Evolutionary conservation across 2,113 vertebrate genomes (phyloP), one percentile per base, ranked within the genome.

Genomic region (Copsychus sechellarum): DNA sequence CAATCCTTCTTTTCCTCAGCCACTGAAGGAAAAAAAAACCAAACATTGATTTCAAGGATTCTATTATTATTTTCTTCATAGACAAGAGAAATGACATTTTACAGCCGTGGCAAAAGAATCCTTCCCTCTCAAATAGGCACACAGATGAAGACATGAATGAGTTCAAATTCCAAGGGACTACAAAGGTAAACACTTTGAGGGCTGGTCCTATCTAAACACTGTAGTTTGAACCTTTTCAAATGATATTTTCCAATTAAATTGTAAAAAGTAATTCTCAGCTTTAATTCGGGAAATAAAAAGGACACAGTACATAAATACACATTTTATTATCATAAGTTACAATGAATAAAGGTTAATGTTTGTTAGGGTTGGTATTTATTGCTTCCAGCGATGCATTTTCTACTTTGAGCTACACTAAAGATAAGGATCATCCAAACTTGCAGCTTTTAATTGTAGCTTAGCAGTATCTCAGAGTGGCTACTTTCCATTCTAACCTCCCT

Each of bases 241-340:
- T n/a, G 53, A 42, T 72, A 76, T 62, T 82, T 90, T 73, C 74
- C 64, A 92, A 78, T 90, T 88, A 94, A 81, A 96, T 90, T 2
- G 4, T 95, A 95, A 96, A 95, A 87, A 92, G 86, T 86, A 93
- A 93, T 91, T 92, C 95, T 94, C 73, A 92, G 81, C 93, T 92
- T 85, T 42, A 85, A 62, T 93, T 88, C 19, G 2, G 73, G 87
- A 78, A 91, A 40, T 28, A 58, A n/a, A 26, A 64, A 85, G 56
- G 58, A 34, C 57, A 65, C 4, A 28, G 45, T 48, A 2, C 86
- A 74, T 62, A 93, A 79, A 78, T 51, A 19, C 5, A 61, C 8
- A 21, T 70, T 69, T 88, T 78, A 78, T 82, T 93, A 38, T 81
- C 74, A 56, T 64, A 62, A 40, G 14, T 64, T 91, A 81, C 85